Conservation (phyloP, 2,113 vertebrate genomes). For the Phoenicopterus ruber region DNA sequence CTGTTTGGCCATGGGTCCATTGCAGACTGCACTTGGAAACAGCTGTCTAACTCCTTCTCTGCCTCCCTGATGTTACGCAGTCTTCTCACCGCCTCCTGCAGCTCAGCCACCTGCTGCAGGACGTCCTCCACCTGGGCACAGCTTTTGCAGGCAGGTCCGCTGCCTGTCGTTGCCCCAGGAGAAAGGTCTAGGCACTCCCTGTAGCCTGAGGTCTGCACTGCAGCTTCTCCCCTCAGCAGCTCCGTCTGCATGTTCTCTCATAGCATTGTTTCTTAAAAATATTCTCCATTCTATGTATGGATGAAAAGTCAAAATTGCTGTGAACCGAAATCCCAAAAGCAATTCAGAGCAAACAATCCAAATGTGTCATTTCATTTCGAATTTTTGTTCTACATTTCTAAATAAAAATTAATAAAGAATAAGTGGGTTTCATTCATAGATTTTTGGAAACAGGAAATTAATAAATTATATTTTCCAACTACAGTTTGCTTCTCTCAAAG, state of each 20-base stretch:
- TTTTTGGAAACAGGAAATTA: neutral
- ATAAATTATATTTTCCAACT: neutral
- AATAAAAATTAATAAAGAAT: neutral
- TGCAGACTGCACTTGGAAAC: too few relatives aligned
- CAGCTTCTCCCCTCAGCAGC: too few relatives aligned
- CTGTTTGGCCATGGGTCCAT: too few relatives aligned
- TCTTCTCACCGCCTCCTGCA: too few relatives aligned
- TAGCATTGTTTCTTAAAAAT: neutral
- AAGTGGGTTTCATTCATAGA: neutral
- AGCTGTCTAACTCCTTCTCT: too few relatives aligned
- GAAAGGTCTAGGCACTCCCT: too few relatives aligned
- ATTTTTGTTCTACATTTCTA: neutral
- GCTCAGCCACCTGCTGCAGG: too few relatives aligned
- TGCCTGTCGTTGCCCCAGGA: too few relatives aligned
- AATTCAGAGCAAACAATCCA: neutral
- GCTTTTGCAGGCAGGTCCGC: too few relatives aligned
- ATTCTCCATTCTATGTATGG: neutral
- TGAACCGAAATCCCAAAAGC: neutral
- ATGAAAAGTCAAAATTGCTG: neutral
- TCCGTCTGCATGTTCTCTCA: neutral
- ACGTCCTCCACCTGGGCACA: too few relatives aligned
- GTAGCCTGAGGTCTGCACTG: too few relatives aligned
- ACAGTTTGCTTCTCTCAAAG: neutral
- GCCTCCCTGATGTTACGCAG: too few relatives aligned
- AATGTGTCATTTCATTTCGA: neutral